phyloP scores from a whole-genome alignment of 2,888 invertebrate genomes.

The Exephanes ischioxanthus region DNA sequence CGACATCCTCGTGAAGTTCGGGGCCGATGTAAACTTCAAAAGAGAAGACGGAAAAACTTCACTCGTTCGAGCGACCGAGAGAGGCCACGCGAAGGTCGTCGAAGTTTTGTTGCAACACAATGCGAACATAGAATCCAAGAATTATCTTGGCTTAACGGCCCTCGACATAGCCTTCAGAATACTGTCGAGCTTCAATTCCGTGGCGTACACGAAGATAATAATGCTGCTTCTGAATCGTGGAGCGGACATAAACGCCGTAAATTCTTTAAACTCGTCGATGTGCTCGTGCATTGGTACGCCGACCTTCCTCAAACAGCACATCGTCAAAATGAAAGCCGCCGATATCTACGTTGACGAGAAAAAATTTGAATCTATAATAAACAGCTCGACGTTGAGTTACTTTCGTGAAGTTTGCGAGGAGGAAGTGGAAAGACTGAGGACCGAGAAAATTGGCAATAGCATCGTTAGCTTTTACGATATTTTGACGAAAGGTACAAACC shows the following conservation, averaged over 20 bases:
- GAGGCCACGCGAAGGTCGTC: neutral
- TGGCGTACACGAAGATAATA: neutral
- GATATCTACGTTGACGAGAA: neutral
- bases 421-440: neutral
- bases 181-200: neutral
- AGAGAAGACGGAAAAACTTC: conserved; percentile 12
- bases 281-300: neutral
- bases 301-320: neutral
- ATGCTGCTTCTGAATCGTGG: neutral
- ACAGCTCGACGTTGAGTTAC: neutral
- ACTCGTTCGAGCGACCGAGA: neutral
- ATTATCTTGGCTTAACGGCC: neutral
- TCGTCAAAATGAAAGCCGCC: neutral
- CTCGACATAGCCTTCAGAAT: neutral
- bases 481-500: neutral
- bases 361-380: neutral
- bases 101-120: neutral
- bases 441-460: neutral
- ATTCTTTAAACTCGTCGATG: neutral
- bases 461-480: conserved; percentile 2
- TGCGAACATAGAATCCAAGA: neutral
- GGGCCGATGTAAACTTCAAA: neutral
- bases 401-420: neutral
- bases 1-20: neutral
- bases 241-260: neutral